Base-by-base conservation (phyloP, 2,797 vertebrate species). In the Discoglossus pictus region DNA sequence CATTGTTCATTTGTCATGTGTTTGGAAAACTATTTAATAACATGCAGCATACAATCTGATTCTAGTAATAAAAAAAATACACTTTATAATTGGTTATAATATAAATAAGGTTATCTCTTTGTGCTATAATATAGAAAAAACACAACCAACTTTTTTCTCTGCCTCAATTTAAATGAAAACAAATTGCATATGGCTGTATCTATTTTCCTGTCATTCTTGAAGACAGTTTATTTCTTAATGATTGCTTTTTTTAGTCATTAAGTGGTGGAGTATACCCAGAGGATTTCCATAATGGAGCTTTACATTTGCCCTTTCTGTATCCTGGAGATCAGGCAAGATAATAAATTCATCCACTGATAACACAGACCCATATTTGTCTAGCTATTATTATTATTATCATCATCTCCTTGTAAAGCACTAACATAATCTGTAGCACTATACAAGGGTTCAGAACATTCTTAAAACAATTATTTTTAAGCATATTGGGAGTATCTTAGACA, bases 181-280 rank as follows among this genome's bases (percentile, higher is more conserved):
- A 60, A 25, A 35, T 51, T 60, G 38, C 25, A 52, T 60, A 44
- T 38, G 51, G 43, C 55, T 13, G 17, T 31, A 16, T 59, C 23
- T n/a, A 59, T 42, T 43, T 43, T 23, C 64, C 54, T 66, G 56
- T 50, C 35, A 35, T 50, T 58, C 44, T 59, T 46, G 35, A 56
- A 38, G 66, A 16, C 46, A 58, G 24, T 48, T 20, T 51, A 0
- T 72, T 55, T 74, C 52, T 68, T 73, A 38, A 15, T 61, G 64
- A 48, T 61, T 72, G 0, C 27, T 2, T 76, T 74, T n/a, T 73
- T 27, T 46, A 38, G 43, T 61, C 13, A n/a, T 36, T 73, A 60
- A 51, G 34, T 35, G 39, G 31, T 15, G 36, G 27, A 35, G 0
- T 25, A 39, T 48, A 48, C 43, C 55, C 36, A 13, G 21, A 35